A percentile compares a stretch with the other conserved stretches of the same genome.
These are phyloP conservation scores for Podotricha telesiphe DNA, from an alignment of 2,888 invertebrate genomes.

Conservation along the genomic window DNA sequence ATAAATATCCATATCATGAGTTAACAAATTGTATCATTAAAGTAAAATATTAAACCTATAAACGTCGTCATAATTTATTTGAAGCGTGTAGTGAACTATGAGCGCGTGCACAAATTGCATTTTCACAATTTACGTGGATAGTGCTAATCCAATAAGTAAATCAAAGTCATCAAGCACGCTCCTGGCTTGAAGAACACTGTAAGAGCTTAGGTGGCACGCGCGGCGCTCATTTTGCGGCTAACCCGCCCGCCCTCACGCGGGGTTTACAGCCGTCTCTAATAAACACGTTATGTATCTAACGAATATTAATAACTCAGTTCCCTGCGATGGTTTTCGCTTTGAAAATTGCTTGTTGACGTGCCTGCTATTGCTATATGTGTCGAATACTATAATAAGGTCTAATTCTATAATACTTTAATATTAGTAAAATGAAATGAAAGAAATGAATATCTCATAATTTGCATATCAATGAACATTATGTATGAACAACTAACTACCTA, in stretches of 20 bases:
- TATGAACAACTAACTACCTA: neutral
- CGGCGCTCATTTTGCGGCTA: conserved; percentile 68
- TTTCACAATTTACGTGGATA: conserved; percentile 36
- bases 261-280: conserved; percentile 75
- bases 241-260: conserved; percentile 56
- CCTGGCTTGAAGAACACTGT: conserved; percentile 71
- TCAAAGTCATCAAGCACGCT: conserved; percentile 70
- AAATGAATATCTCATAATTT: neutral
- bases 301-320: conserved; percentile 77
- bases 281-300: conserved; percentile 76
- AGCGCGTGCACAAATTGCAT: conserved; percentile 37
- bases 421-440: neutral
- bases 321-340: conserved; percentile 67
- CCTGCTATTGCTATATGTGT: conserved; percentile 53
- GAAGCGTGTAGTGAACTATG: conserved; percentile 17
- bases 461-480: no score
- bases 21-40: neutral
- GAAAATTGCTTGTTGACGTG: conserved; percentile 64
- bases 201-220: conserved; percentile 74
- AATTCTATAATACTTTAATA: conserved; percentile 3
- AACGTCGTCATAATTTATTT: neutral
- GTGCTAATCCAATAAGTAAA: conserved; percentile 72
- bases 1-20: neutral
- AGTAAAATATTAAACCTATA: neutral
- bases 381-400: no score